Evolutionary conservation across 2,888 invertebrate species (phyloP), one percentile per base, ranked within the genome.

Genomic region (Diloba caeruleocephala): DNA sequence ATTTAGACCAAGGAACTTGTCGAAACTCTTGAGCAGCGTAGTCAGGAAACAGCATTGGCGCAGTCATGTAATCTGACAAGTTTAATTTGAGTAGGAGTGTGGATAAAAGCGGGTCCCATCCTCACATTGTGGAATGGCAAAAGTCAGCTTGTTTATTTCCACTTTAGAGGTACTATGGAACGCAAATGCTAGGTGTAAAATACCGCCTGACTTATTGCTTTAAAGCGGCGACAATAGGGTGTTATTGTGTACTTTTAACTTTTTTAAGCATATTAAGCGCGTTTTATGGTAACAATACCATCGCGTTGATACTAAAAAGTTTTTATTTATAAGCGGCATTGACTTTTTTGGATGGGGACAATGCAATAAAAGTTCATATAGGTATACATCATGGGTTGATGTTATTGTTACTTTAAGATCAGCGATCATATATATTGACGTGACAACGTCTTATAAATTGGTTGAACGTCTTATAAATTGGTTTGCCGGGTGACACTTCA

Each of bases 91-190:
- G 79, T 72, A 71, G 69, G 71, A 70, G 67, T 72, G 74, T 76
- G 78, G 79, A 81, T 82, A 79, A 84, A 81, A 80, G 75, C 81
- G 37, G 34, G 55, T 39, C 45, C 46, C 41, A 56, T 63, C 71
- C 78, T 69, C 78, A 78, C 79, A 81, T 82, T 83, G 81, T 75
- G 78, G 74, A 87, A 89, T 87, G 83, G 85, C 79, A 77, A 87
- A 88, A 89, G 87, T 89, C 88, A 77, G 79, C 85, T 85, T 88
- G 89, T 89, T 89, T 88, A 85, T 88, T 81, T 78, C 81, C 82
- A 83, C 81, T 84, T 81, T 77, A 75, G 79, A 81, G 81, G 80
- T 81, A 76, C 69, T 73, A 79, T 76, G 74, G 81, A 78, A 82
- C 81, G 82, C 82, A 80, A 80, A 82, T 78, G 78, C 75, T 76